Evolutionary conservation across 2,113 vertebrate species (phyloP).

Genomic region (Macrotis lagotis): DNA sequence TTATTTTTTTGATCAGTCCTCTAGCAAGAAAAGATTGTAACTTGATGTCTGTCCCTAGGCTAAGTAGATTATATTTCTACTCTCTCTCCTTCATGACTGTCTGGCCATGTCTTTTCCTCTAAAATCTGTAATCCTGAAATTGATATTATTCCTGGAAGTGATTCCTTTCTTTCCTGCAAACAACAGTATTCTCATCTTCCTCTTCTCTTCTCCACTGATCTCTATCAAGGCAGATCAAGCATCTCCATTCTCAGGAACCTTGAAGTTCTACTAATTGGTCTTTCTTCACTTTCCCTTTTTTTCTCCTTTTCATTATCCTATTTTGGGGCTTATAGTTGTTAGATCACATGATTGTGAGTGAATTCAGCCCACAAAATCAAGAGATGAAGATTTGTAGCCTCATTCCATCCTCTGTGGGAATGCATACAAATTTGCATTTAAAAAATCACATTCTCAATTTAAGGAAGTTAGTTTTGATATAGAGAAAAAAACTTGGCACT

Average conservation of each 20-base stretch:
- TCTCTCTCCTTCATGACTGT: no score
- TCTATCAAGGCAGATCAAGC: neutral
- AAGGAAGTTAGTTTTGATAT: neutral
- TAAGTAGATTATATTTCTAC: no score
- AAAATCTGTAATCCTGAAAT: neutral
- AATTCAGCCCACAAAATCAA: neutral
- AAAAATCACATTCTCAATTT: neutral
- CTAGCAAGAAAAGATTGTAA: neutral
- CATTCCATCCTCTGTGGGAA: neutral
- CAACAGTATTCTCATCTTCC: neutral
- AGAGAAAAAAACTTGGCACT: neutral
- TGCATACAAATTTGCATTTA: neutral
- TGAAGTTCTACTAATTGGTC: neutral
- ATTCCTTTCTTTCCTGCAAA: neutral
- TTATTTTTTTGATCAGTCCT: neutral
- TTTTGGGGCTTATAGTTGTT: neutral
- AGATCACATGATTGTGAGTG: neutral
- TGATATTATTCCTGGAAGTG: neutral
- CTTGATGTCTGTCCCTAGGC: neutral
- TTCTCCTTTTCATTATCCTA: neutral
- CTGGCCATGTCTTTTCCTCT: neutral
- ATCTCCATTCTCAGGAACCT: neutral
- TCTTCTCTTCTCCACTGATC: neutral
- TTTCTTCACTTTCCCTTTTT: neutral
- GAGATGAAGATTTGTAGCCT: neutral